Evolutionary conservation across 2,888 invertebrate species (phyloP).

Genomic region (Phortica okadai): DNA sequence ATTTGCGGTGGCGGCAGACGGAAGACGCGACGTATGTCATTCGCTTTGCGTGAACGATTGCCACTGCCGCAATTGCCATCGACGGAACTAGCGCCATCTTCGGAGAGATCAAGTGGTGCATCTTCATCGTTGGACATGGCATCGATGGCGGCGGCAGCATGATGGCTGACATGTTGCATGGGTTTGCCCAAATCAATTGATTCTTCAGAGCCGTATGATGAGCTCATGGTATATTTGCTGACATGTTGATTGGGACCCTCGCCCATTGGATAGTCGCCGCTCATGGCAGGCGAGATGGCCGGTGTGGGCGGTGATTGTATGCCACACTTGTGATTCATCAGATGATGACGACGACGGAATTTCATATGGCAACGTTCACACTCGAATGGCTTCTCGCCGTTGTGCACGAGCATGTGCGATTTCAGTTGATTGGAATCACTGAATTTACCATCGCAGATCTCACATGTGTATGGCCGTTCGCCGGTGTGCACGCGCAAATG

Average conservation of each 20-base stretch:
- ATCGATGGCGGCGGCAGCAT: slow-evolving; percentile 36
- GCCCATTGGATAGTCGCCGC: slow-evolving; percentile 66
- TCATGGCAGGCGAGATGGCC: slow-evolving; percentile 73
- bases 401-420: slow-evolving; percentile 92
- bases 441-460: slow-evolving; percentile 89
- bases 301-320: slow-evolving; percentile 74
- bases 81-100: slow-evolving; percentile 76
- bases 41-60: slow-evolving; percentile 76
- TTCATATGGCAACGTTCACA: slow-evolving; percentile 88
- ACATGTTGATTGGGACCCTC: slow-evolving; percentile 54
- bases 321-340: slow-evolving; percentile 90
- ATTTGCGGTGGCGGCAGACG: slow-evolving; percentile 76
- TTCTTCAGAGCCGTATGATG: slow-evolving; percentile 73
- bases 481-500: slow-evolving; percentile 95
- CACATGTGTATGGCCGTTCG: slow-evolving; percentile 92
- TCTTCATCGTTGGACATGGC: slow-evolving; percentile 70
- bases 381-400: slow-evolving; percentile 92
- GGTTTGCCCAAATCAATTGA: slow-evolving; percentile 65
- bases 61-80: slow-evolving; percentile 63
- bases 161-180: slow-evolving; percentile 41
- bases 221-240: slow-evolving; percentile 72
- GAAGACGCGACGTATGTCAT: slow-evolving; percentile 78
- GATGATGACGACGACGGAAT: slow-evolving; percentile 90
- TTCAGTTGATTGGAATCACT: slow-evolving; percentile 95
- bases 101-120: slow-evolving; percentile 77